These are phyloP conservation scores for Drosophila peninsularis DNA, from an alignment of 2,888 invertebrate species.

Conservation along the genomic window DNA sequence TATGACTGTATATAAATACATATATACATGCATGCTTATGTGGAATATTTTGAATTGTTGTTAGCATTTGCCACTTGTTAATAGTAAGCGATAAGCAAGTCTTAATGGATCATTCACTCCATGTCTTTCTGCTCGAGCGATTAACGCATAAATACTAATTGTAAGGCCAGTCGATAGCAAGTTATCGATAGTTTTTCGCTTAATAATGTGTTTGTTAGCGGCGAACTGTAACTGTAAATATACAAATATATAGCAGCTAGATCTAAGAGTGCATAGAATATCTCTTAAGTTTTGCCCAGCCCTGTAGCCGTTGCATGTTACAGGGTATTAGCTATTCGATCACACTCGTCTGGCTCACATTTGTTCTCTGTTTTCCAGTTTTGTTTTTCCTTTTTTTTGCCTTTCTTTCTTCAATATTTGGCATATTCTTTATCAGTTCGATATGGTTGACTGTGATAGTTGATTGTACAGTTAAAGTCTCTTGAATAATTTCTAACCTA, in stretches of 20 bases:
- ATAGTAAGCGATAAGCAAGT: conserved; percentile 45
- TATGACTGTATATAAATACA: conserved; percentile 1
- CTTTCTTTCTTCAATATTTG: conserved; percentile 4
- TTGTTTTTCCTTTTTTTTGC: not conserved
- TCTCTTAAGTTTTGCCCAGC: conserved; percentile 8
- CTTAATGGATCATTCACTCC: conserved; percentile 39
- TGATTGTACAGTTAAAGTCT: conserved; percentile 82
- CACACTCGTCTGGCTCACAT: not conserved
- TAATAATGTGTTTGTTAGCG: conserved; percentile 47
- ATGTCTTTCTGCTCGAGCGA: conserved; percentile 37
- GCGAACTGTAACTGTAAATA: conserved; percentile 61
- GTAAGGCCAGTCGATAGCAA: conserved; percentile 23
- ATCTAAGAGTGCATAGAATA: conserved; percentile 20
- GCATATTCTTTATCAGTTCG: conserved; percentile 55
- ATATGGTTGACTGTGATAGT: conserved; percentile 85
- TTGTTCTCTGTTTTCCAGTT: conserved; percentile 36
- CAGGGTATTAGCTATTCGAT: conserved; percentile 35
- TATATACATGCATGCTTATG: conserved; percentile 22
- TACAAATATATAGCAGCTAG: conserved; percentile 20
- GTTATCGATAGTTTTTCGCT: conserved; percentile 47
- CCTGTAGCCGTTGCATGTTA: not conserved
- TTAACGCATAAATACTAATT: conserved; percentile 24
- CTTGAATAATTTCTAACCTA: conserved; percentile 66
- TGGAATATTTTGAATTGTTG: conserved; percentile 61
- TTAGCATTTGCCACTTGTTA: conserved; percentile 69